A percentile compares a stretch with the other conserved stretches of the same genome.
Evolutionary conservation across 23 tunicate genomes (phyloP).

Genomic region (Ciona savignyi): DNA sequence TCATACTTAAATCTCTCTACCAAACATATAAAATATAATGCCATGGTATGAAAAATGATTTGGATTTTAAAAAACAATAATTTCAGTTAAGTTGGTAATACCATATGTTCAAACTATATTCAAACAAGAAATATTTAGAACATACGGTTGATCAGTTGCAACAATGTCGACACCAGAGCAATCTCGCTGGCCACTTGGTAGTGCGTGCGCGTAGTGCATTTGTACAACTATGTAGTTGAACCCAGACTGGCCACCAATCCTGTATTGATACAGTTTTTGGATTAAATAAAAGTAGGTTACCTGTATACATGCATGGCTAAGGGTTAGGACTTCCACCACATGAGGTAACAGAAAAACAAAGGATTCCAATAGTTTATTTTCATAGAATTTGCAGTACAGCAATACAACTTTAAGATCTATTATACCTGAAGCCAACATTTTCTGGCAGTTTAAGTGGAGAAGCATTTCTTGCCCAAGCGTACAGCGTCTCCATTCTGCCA

Average conservation of each 20-base stretch:
- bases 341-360: background rate
- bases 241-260: constrained; percentile 42
- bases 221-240: constrained; percentile 49
- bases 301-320: background rate
- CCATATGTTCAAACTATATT: no score
- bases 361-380: background rate
- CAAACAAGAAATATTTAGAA: no score
- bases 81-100: no score
- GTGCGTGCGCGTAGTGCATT: constrained; percentile 60
- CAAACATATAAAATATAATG: no score
- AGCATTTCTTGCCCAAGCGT: constrained; percentile 90
- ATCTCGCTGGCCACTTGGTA: constrained; percentile 17
- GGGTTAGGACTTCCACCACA: background rate
- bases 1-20: no score
- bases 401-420: no score
- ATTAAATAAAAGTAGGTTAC: background rate
- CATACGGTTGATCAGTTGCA: constrained; percentile 44
- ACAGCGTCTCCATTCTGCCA: constrained; percentile 25
- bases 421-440: constrained; percentile 58
- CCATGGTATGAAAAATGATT: no score
- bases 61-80: no score
- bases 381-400: no score
- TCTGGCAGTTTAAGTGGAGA: constrained; percentile 41
- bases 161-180: constrained; percentile 51
- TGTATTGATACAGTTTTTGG: constrained; percentile 9